Conservation (phyloP, 2,888 invertebrate genomes). For the Conomelus anceps region DNA sequence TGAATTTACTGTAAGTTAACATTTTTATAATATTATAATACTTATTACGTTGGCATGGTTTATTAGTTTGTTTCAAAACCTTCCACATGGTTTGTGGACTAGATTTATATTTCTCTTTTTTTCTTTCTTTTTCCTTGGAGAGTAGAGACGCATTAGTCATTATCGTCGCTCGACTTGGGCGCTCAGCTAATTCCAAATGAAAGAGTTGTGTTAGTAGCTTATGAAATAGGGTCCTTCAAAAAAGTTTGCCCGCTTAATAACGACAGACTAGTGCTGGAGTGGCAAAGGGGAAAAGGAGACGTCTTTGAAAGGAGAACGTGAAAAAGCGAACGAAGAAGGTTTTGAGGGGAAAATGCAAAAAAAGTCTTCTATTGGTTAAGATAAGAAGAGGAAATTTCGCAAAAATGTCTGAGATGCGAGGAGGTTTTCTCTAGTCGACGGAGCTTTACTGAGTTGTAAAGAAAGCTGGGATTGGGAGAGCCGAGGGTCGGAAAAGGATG, state of each 20-base stretch:
- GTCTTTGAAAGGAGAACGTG: background rate
- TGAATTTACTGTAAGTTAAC: too few species aligned
- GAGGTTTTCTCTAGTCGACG: background rate
- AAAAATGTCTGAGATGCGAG: conserved; percentile 4
- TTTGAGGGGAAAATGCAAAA: background rate
- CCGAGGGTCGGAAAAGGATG: conserved; percentile 1
- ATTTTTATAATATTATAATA: too few species aligned
- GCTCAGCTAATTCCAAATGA: conserved; percentile 4
- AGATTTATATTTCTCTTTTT: background rate
- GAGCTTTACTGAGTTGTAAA: background rate
- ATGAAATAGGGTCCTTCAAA: conserved; percentile 12
- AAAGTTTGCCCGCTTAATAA: conserved; percentile 11
- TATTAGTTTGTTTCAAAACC: too few species aligned
- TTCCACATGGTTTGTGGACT: background rate
- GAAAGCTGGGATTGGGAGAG: background rate
- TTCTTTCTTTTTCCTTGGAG: background rate
- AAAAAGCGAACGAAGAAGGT: background rate
- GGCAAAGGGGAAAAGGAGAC: background rate
- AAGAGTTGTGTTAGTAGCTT: conserved; percentile 9
- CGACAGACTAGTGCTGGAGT: background rate
- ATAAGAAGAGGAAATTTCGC: conserved; percentile 12
- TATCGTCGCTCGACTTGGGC: background rate
- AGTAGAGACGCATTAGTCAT: background rate
- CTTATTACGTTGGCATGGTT: too few species aligned
- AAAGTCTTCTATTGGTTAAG: conserved; percentile 10